A percentile compares a stretch with the other conserved stretches of the same genome.
phyloP scores from a whole-genome alignment of 2,888 invertebrate genomes.

The Zygaena filipendulae region DNA sequence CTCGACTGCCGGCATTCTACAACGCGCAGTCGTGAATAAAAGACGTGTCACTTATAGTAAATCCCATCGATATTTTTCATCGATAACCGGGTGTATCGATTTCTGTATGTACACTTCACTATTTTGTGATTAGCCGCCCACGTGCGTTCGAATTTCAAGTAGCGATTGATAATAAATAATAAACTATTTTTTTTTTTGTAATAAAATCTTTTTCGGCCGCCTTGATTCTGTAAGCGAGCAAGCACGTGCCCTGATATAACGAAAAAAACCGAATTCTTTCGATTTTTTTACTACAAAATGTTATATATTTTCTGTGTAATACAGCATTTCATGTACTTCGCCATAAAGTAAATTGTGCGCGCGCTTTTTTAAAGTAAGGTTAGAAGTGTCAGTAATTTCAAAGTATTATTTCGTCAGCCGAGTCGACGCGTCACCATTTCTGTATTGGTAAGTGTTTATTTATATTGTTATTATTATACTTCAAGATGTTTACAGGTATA shows the following conservation, averaged over 20 bases:
- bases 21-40: constrained; percentile 23
- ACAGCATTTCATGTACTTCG: constrained; percentile 39
- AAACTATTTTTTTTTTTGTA: background rate
- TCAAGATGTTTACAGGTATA: too few relatives aligned
- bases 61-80: constrained; percentile 8
- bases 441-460: too few relatives aligned
- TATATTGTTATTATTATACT: too few relatives aligned
- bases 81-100: constrained; percentile 18
- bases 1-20: constrained; percentile 22
- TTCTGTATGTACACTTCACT: constrained; percentile 21
- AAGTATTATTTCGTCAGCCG: background rate
- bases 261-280: too few relatives aligned
- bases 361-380: background rate
- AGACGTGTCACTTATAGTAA: constrained; percentile 21
- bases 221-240: too few relatives aligned
- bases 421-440: too few relatives aligned
- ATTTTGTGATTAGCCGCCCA: constrained; percentile 17
- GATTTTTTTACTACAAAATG: constrained; percentile 32
- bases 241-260: too few relatives aligned
- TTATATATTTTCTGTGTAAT: constrained; percentile 26
- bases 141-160: constrained; percentile 12
- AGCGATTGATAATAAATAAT: constrained; percentile 5
- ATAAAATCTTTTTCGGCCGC: constrained; percentile 5
- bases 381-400: background rate
- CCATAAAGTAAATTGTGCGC: constrained; percentile 39